A percentile compares a stretch with the other conserved stretches of the same genome.
These are phyloP conservation scores for Heterohyrax brucei DNA, from an alignment of 2,797 vertebrate species.

Conservation along the genomic window DNA sequence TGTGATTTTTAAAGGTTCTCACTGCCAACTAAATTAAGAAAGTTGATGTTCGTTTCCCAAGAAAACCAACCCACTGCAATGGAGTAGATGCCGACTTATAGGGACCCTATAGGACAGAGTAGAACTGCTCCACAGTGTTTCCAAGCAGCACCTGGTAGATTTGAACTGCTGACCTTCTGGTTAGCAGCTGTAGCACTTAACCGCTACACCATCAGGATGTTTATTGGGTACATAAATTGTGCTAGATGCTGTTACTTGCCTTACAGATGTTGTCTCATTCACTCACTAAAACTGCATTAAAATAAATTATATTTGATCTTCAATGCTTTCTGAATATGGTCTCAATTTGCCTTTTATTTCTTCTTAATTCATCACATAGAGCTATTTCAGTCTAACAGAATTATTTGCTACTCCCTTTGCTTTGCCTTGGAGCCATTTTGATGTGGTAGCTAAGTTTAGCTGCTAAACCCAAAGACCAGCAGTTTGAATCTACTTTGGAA, in stretches of 20 bases:
- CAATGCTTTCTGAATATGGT: not conserved
- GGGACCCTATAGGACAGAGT: too few species aligned
- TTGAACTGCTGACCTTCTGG: too few species aligned
- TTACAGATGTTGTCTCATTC: constrained; percentile 35
- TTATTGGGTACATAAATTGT: not conserved
- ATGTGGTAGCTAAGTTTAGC: too few species aligned
- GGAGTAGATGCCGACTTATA: too few species aligned
- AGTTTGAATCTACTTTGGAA: too few species aligned
- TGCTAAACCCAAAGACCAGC: too few species aligned
- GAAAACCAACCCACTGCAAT: too few species aligned
- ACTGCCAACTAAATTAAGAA: not conserved
- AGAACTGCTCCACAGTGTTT: too few species aligned
- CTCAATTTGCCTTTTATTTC: not conserved
- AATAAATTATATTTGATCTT: constrained; percentile 6
- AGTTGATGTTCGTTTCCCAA: not conserved
- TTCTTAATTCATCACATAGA: not conserved
- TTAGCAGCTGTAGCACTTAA: too few species aligned
- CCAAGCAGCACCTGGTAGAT: too few species aligned
- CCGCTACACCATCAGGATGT: too few species aligned
- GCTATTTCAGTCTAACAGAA: not conserved
- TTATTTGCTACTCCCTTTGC: not conserved
- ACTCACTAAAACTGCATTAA: constrained; percentile 30
- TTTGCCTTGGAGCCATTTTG: not conserved
- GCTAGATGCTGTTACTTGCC: not conserved
- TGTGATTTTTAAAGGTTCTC: not conserved